phyloP scores from a whole-genome alignment of 1,140 invertebrate genomes.

The Ceratitis capitata region DNA sequence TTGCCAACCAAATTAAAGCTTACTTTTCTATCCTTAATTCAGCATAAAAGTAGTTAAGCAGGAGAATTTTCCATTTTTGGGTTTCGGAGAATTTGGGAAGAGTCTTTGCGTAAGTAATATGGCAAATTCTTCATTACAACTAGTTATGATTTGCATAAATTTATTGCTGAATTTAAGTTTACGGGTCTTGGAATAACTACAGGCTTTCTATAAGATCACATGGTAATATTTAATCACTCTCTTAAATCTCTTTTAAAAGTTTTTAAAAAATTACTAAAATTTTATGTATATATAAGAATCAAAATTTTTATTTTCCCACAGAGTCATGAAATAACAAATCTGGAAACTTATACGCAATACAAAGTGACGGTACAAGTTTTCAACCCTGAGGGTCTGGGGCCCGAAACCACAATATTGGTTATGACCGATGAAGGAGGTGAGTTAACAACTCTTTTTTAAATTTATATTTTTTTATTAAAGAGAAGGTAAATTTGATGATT shows the following conservation, averaged over 20 bases:
- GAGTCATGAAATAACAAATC: conserved; percentile 76
- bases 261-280: no score
- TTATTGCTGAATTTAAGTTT: no score
- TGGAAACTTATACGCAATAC: conserved; percentile 80
- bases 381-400: conserved; percentile 78
- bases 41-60: conserved; percentile 3
- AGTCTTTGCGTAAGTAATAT: background rate
- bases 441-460: conserved; percentile 53
- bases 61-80: background rate
- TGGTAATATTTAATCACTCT: no score
- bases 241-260: no score
- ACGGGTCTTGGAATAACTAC: no score
- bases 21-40: background rate
- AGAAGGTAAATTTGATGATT: no score
- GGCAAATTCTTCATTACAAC: background rate
- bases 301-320: conserved; percentile 61
- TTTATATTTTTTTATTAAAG: no score
- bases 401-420: conserved; percentile 76
- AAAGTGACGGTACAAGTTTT: conserved; percentile 80
- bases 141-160: background rate
- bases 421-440: conserved; percentile 86
- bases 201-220: no score
- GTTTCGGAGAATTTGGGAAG: background rate
- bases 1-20: conserved; percentile 16
- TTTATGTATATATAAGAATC: no score